These are phyloP conservation scores for Campaea margaritaria DNA, from an alignment of 2,888 invertebrate genomes.

Conservation along the genomic window DNA sequence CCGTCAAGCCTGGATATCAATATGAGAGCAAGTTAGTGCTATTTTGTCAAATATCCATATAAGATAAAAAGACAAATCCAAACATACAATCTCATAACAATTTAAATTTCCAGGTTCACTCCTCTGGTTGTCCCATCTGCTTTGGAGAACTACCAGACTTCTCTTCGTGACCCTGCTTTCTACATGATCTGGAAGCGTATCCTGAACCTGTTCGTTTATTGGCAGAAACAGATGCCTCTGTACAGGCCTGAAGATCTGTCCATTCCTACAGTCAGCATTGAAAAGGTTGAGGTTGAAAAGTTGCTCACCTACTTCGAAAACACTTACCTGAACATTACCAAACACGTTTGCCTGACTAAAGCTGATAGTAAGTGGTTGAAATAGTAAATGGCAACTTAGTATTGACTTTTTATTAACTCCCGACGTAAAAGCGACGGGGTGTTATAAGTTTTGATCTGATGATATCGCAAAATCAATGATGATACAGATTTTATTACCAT, in stretches of 20 bases:
- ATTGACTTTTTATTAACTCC: too few relatives aligned
- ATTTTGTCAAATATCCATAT: neutral
- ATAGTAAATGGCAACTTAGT: neutral
- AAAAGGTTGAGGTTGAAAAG: slow-evolving; percentile 87
- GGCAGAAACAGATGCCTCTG: slow-evolving; percentile 83
- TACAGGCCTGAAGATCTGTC: slow-evolving; percentile 87
- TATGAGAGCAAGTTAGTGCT: slow-evolving; percentile 55
- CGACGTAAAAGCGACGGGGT: too few relatives aligned
- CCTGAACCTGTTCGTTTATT: slow-evolving; percentile 83
- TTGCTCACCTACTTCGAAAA: slow-evolving; percentile 89
- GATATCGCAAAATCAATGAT: too few relatives aligned
- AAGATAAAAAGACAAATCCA: neutral
- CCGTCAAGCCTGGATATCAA: slow-evolving; percentile 49
- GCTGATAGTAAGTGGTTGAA: slow-evolving; percentile 67
- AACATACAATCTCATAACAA: neutral
- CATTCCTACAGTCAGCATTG: slow-evolving; percentile 86
- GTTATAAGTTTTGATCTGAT: neutral
- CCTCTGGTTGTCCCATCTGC: slow-evolving; percentile 85
- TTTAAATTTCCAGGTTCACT: slow-evolving; percentile 52
- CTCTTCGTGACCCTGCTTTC: slow-evolving; percentile 88
- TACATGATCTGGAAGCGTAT: slow-evolving; percentile 88
- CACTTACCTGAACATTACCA: slow-evolving; percentile 86
- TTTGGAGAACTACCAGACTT: slow-evolving; percentile 87
- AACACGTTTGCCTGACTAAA: slow-evolving; percentile 46
- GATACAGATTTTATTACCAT: too few relatives aligned